Percentiles rank a stretch among this genome's conserved stretches.
Evolutionary conservation across 2,113 vertebrate genomes (phyloP).

Genomic region (Vireo altiloquus): DNA sequence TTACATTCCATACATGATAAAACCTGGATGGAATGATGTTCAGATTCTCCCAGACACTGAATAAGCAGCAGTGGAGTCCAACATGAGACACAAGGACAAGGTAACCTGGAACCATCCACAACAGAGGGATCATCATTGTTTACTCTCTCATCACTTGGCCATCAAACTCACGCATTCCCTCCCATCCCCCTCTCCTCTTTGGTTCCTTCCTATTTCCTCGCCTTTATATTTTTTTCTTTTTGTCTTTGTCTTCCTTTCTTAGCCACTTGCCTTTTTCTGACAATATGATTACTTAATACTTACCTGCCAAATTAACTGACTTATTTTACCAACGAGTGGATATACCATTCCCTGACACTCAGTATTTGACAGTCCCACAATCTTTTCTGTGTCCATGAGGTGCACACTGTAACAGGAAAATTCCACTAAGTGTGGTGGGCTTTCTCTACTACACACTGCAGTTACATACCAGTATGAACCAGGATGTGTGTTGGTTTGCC

Average conservation of each 20-base stretch:
- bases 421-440: constrained; percentile 17
- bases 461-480: constrained; percentile 28
- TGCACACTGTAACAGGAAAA: constrained; percentile 18
- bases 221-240: constrained; percentile 42
- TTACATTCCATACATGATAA: neutral
- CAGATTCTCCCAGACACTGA: neutral
- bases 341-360: constrained; percentile 71
- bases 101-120: neutral
- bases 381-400: constrained; percentile 64
- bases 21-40: neutral
- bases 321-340: constrained; percentile 79
- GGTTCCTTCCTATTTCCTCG: constrained; percentile 43
- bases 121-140: neutral
- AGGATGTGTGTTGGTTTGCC: constrained; percentile 10
- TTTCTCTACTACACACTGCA: neutral
- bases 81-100: accelerated
- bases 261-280: constrained; percentile 69
- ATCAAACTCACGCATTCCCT: neutral
- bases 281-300: constrained; percentile 80
- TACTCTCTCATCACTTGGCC: neutral
- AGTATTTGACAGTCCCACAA: constrained; percentile 62
- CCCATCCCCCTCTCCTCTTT: neutral
- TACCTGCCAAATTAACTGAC: constrained; percentile 81
- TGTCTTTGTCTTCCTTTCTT: constrained; percentile 71
- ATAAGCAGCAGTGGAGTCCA: neutral